Conservation (phyloP, 2,797 vertebrate genomes). For the Chromobotia macracanthus region DNA sequence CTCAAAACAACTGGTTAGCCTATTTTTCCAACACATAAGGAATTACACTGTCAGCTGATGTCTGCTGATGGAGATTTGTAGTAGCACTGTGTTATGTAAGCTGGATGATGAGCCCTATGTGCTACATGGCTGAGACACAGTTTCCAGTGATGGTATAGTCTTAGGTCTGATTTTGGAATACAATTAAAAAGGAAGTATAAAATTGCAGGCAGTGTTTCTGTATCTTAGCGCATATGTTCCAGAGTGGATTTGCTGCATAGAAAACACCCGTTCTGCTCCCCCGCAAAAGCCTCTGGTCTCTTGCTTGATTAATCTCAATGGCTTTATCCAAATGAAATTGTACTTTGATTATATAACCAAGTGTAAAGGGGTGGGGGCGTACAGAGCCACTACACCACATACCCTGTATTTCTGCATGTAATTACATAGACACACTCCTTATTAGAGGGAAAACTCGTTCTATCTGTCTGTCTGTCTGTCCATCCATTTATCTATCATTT, state of each 20-base stretch:
- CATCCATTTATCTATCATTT: neutral
- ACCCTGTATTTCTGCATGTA: conserved; percentile 22
- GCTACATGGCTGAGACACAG: conserved; percentile 31
- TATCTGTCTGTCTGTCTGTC: too few relatives aligned
- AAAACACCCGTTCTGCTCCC: conserved; percentile 8
- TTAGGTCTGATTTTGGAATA: conserved; percentile 18
- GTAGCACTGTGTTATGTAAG: conserved; percentile 41
- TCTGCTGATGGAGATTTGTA: conserved; percentile 29
- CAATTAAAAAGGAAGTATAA: conserved; percentile 14
- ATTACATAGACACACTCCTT: conserved; percentile 12
- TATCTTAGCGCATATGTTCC: neutral
- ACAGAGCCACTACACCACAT: neutral
- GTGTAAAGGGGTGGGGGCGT: conserved; percentile 12
- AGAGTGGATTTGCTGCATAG: conserved; percentile 6
- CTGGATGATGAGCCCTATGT: conserved; percentile 27
- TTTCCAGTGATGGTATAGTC: conserved; percentile 14
- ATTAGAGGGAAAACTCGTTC: too few relatives aligned
- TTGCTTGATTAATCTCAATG: conserved; percentile 28
- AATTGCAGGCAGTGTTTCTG: neutral
- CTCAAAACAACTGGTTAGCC: neutral
- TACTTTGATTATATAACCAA: conserved; percentile 48
- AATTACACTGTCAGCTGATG: neutral
- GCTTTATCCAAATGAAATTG: conserved; percentile 45
- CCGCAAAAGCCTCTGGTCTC: conserved; percentile 18
- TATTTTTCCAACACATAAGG: conserved; percentile 28